Base-by-base conservation (phyloP, 2,113 vertebrate species). In the Aix galericulata region DNA sequence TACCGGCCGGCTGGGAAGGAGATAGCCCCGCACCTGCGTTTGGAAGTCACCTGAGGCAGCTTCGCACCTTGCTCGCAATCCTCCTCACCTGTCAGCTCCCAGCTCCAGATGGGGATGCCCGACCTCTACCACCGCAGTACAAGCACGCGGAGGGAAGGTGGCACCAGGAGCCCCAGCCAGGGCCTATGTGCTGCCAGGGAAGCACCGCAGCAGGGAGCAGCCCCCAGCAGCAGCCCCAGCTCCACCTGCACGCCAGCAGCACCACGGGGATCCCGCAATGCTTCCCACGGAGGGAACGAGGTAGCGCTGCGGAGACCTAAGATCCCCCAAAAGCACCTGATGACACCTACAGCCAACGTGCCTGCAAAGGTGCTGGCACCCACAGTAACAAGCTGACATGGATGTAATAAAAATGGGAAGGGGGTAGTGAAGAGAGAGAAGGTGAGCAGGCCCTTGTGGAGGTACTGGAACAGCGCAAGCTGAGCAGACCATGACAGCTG, bases 241-340 rank as follows among this genome's bases (percentile, higher is more conserved):
- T 11, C 40, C 13, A 1, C 36, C 53, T 8, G 26, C 23, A 2
- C 1, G 1, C 22, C n/a, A 9, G 0, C 40, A 6, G 6, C 22
- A 3, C 2, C 1, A 6, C 3, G 1, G 36, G 63, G 14, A 23
- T 25, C 9, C 38, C 3, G 0, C 46, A 48, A 2, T 0, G 5
- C 32, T 25, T 26, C 31, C 42, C 21, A 2, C 20, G 0, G 7
- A 32, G 18, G 34, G 58, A 71, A 8, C 0, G 2, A 9, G 67
- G 20, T 38, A 40, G 7, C 5, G 6, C 55, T 17, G 29, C 25
- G 36, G 42, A 13, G 72, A 23, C 58, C 44, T 8, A 23, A 55
- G 55, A 13, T 20, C 15, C 1, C 23, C 29, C 52, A 8, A 2
- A 13, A 46, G 1, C 36, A 22, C 1, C 44, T 18, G 68, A 46